Conservation (phyloP, 2,888 invertebrate genomes). For the Spodoptera littoralis region DNA sequence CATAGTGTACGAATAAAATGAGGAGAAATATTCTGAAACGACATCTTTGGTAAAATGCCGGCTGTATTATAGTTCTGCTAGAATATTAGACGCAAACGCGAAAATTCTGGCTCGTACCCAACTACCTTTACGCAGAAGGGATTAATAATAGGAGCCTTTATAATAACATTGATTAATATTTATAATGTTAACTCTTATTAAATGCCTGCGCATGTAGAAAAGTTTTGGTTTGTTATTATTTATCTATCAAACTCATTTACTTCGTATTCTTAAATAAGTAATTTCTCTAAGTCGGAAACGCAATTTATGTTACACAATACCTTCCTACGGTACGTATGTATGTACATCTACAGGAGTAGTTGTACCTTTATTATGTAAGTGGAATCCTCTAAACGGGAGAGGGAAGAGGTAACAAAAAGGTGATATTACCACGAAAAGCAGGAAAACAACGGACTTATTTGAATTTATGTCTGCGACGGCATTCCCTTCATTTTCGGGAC, state of each 20-base stretch:
- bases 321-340: neutral
- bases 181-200: no score
- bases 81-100: slow-evolving; percentile 12
- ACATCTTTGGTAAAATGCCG: slow-evolving; percentile 27
- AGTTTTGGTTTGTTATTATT: slow-evolving; percentile 4
- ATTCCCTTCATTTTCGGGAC: slow-evolving; percentile 16
- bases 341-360: neutral
- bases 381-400: neutral
- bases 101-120: slow-evolving; percentile 39
- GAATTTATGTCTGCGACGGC: slow-evolving; percentile 20
- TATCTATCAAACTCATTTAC: neutral
- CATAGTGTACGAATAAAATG: slow-evolving; percentile 38
- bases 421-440: slow-evolving; percentile 9
- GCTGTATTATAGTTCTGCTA: slow-evolving; percentile 7
- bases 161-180: no score
- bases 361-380: slow-evolving; percentile 2
- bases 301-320: neutral
- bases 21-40: slow-evolving; percentile 30
- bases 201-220: no score
- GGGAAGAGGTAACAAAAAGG: slow-evolving; percentile 17
- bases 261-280: neutral
- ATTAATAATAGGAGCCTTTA: slow-evolving; percentile 6
- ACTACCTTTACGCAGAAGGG: slow-evolving; percentile 9
- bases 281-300: neutral
- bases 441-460: slow-evolving; percentile 19